Evolutionary conservation across 2,113 vertebrate genomes (phyloP).

Genomic region (Megatriorchis doriae): DNA sequence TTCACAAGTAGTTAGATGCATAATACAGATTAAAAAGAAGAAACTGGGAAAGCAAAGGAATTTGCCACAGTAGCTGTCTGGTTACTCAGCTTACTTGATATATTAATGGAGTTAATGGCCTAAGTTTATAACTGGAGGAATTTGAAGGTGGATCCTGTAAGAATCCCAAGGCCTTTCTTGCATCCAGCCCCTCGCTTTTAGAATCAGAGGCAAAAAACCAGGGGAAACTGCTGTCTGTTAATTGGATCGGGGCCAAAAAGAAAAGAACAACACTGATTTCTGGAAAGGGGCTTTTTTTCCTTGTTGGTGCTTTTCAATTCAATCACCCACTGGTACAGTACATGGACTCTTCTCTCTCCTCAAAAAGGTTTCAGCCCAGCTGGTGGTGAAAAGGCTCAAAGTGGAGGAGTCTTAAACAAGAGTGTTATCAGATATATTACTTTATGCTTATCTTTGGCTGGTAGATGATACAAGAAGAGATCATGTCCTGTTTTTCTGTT

Average conservation of each 20-base stretch:
- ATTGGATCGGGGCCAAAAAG: neutral
- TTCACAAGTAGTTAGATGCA: neutral
- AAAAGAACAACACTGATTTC: neutral
- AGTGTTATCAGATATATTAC: neutral
- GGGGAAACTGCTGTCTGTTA: neutral
- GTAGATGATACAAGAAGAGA: neutral
- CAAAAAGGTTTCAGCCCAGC: neutral
- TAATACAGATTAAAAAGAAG: neutral
- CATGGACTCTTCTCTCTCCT: neutral
- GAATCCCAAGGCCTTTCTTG: neutral
- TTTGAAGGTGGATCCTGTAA: neutral
- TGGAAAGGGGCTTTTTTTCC: neutral
- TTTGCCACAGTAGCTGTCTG: neutral
- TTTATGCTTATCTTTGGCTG: neutral
- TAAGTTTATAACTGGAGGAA: neutral
- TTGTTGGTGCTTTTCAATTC: neutral
- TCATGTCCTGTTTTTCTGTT: neutral
- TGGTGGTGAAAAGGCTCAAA: neutral
- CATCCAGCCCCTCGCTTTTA: neutral
- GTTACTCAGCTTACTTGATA: neutral
- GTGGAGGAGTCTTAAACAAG: neutral
- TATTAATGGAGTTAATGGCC: neutral
- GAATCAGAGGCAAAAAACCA: neutral
- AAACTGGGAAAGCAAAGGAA: neutral
- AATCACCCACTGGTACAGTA: neutral